phyloP scores from a whole-genome alignment of 1,140 invertebrate species.

The Trichonephila clavata region DNA sequence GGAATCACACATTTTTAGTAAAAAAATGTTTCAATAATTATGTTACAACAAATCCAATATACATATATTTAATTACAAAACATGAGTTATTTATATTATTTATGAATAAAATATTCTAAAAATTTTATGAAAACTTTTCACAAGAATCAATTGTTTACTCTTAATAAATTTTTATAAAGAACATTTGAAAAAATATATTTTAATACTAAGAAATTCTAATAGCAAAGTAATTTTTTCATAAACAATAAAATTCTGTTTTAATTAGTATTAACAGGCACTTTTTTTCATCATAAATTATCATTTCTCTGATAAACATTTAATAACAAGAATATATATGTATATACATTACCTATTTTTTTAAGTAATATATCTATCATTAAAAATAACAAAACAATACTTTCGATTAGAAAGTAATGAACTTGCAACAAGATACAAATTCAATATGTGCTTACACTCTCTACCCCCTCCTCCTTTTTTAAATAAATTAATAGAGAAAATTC shows the following conservation, averaged over 20 bases:
- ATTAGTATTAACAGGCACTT: conserved; percentile 1
- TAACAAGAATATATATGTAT: conserved; percentile 39
- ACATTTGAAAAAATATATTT: neutral
- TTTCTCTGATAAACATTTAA: neutral
- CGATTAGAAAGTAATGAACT: too few species aligned
- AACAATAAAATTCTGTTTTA: neutral
- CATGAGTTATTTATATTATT: neutral
- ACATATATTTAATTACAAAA: neutral
- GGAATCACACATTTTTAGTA: neutral
- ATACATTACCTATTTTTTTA: conserved; percentile 10
- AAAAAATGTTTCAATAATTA: neutral
- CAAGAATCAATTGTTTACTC: too few species aligned
- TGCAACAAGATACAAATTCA: neutral
- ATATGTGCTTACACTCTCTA: neutral
- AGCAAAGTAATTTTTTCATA: neutral
- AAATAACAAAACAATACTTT: too few species aligned
- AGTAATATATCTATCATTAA: neutral
- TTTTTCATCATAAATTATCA: conserved; percentile 8
- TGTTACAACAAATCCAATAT: neutral
- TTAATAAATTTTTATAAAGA: neutral
- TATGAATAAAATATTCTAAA: too few species aligned
- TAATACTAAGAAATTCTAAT: neutral
- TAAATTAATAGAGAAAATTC: neutral
- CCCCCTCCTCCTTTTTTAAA: neutral
- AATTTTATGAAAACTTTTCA: too few species aligned